Evolutionary conservation across 1,140 invertebrate genomes (phyloP).

Genomic region (Panulirus ornatus): DNA sequence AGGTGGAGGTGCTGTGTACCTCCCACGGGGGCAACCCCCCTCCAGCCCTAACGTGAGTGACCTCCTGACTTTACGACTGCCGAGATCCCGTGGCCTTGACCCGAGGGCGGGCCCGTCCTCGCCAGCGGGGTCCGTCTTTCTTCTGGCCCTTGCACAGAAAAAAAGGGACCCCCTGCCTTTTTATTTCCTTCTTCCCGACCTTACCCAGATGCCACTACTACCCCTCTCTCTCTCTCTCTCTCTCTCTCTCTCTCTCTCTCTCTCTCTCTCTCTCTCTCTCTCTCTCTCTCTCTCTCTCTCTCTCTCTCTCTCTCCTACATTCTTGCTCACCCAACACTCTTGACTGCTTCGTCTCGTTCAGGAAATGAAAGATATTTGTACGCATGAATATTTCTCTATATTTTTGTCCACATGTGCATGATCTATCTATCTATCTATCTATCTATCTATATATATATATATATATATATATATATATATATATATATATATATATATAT

Average conservation of each 20-base stretch:
- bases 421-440: too few relatives aligned
- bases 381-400: too few relatives aligned
- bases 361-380: too few relatives aligned
- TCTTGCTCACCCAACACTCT: too few relatives aligned
- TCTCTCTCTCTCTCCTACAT: constrained; percentile 5
- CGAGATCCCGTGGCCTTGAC: too few relatives aligned
- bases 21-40: constrained; percentile 36
- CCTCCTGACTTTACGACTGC: not conserved
- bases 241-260: not conserved
- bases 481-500: constrained; percentile 27
- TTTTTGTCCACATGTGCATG: too few relatives aligned
- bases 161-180: too few relatives aligned
- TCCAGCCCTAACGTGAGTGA: constrained; percentile 29
- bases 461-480: constrained; percentile 25
- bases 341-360: too few relatives aligned
- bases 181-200: not conserved
- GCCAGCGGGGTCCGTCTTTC: too few relatives aligned
- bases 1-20: constrained; percentile 25
- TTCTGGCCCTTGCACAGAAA: too few relatives aligned
- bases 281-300: not conserved
- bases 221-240: not conserved
- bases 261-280: not conserved
- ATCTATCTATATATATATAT: constrained; percentile 5
- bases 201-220: not conserved
- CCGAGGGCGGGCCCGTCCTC: too few relatives aligned